Conservation (phyloP, 2,113 vertebrate species). For the Leptosomus discolor region DNA sequence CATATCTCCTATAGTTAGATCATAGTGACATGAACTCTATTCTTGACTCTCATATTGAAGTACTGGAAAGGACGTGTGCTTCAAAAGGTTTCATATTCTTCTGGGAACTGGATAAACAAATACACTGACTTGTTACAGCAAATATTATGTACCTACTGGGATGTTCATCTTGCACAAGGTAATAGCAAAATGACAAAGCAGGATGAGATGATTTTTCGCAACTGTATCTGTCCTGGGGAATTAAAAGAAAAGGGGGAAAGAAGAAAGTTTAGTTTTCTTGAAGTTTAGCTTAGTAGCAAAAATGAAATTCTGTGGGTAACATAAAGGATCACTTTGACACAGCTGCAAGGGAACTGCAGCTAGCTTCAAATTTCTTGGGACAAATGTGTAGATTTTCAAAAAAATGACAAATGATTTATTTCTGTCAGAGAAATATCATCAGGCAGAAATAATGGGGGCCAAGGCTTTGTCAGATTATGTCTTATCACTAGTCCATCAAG, state of each 20-base stretch:
- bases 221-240: background rate
- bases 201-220: background rate
- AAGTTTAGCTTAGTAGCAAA: background rate
- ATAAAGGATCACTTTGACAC: background rate
- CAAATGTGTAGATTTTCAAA: background rate
- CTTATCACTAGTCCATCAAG: background rate
- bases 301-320: background rate
- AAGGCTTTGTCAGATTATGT: background rate
- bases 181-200: constrained; percentile 5
- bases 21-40: background rate
- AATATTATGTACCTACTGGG: background rate
- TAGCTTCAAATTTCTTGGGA: background rate
- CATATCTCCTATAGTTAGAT: background rate
- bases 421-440: background rate
- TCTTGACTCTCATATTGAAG: background rate
- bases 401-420: background rate
- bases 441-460: background rate
- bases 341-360: background rate
- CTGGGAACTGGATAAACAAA: constrained; percentile 2
- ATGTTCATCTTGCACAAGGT: background rate
- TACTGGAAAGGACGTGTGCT: background rate
- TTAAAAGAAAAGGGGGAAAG: background rate
- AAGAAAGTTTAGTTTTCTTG: background rate
- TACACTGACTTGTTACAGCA: background rate
- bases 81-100: background rate